These are phyloP conservation scores for Ardeotis arabs DNA, from an alignment of 2,113 vertebrate genomes.

Conservation along the genomic window DNA sequence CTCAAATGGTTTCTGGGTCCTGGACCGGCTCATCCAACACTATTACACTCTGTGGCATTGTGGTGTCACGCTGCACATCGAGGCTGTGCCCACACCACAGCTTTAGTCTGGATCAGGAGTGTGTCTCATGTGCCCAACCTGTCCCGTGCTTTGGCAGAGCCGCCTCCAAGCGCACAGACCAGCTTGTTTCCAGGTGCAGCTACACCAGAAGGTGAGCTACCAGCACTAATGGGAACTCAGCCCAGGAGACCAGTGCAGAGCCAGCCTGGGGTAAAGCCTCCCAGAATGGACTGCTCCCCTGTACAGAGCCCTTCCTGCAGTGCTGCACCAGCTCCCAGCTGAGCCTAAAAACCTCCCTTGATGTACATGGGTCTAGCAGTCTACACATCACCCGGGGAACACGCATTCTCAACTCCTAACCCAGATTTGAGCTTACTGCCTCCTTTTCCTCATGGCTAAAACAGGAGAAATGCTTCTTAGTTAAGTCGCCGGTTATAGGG, in stretches of 20 bases:
- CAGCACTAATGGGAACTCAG: background rate
- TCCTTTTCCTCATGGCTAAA: background rate
- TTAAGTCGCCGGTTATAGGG: background rate
- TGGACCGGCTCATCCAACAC: background rate
- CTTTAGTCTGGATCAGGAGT: background rate
- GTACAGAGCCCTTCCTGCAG: background rate
- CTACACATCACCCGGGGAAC: background rate
- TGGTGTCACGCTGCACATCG: accelerated
- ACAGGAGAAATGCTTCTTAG: constrained; percentile 8
- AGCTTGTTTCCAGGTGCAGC: background rate
- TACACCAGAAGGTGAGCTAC: background rate
- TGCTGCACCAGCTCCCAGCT: background rate
- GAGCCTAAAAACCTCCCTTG: background rate
- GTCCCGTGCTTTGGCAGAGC: background rate
- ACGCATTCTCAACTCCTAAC: background rate
- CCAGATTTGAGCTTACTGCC: background rate
- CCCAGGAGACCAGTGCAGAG: background rate
- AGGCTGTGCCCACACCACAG: background rate
- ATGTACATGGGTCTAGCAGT: background rate
- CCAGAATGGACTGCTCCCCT: background rate
- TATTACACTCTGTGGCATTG: background rate
- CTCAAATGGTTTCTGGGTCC: background rate
- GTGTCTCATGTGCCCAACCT: accelerated
- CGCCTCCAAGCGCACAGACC: accelerated
- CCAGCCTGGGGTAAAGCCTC: background rate